Evolutionary conservation across 2,888 invertebrate genomes (phyloP), one percentile per base, ranked within the genome.

Genomic region (Ditula angustiorana): DNA sequence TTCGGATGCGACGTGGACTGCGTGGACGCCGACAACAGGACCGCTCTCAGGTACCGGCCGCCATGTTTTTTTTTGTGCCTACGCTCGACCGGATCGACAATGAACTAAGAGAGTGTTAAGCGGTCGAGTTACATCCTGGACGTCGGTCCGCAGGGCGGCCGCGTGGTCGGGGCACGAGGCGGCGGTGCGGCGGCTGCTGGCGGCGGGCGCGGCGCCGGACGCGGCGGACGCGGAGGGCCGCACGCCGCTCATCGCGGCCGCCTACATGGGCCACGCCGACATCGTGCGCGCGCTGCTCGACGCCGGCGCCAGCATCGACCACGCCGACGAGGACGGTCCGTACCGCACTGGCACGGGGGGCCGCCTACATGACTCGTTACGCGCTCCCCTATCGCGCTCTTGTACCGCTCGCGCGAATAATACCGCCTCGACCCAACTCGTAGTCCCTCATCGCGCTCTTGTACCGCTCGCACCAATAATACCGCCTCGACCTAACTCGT

Each of bases 251-350:
- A 96, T 99, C 70, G 99, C 99, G 0, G 98, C 98, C 16, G 98
- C 98, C 0, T 99, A 98, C 87, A 99, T 98, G 98, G 98, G 98
- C 0, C 98, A 98, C 87, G 96, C 96, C n/a, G 97, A 97, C 77
- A 98, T 98, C 68, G 98, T 98, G 24, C 95, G 96, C 67, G 96
- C 96, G 69, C 88, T 98, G 44, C 88, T 98, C 8, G 96, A 96
- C 73, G 96, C 95, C 66, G 97, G 97, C 1, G 98, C 98, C 0
- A 94, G 95, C 76, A 95, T 97, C 21, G 96, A 98, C 84, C 97
- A 97, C 76, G 95, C 97, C 0, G 98, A 98, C 77, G 95, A 96
- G 64, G 98, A 98, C 79, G 97, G 93, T 92, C 26, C 71, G 79
- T 64, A 5, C 10, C 98, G 98, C 87, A 99, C n/a, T n/a, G n/a